Evolutionary conservation across 2,113 vertebrate species (phyloP).

Genomic region (Pygoscelis adeliae): DNA sequence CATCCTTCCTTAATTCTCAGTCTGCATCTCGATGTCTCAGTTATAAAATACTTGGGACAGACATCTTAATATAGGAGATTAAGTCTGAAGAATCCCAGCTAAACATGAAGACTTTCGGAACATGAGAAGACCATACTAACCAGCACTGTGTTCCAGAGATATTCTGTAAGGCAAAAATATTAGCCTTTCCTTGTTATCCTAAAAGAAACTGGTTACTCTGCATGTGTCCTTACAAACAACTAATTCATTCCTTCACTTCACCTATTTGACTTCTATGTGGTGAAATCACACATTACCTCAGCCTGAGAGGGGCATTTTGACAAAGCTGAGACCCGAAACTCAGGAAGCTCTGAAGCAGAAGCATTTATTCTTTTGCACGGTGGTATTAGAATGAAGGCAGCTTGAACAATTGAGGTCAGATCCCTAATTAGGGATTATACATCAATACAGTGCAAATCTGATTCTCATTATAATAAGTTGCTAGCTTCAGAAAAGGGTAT

Average conservation of each 20-base stretch:
- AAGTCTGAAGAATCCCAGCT: not conserved
- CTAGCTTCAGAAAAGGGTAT: not conserved
- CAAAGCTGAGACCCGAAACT: not conserved
- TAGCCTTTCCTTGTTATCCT: not conserved
- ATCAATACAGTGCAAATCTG: not conserved
- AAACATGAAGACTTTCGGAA: not conserved
- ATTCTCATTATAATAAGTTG: not conserved
- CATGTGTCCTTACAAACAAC: not conserved
- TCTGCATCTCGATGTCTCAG: not conserved
- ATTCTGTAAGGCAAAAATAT: not conserved
- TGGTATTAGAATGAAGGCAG: not conserved
- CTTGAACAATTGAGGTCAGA: not conserved
- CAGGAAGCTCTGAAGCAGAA: not conserved
- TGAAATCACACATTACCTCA: not conserved
- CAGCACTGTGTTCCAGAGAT: not conserved
- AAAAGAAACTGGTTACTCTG: not conserved
- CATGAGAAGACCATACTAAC: not conserved
- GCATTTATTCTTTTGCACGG: not conserved
- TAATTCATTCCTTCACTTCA: not conserved
- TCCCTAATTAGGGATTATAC: not conserved
- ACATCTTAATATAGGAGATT: not conserved
- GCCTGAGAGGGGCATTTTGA: not conserved
- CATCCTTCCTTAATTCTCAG: not conserved
- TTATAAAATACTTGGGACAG: not conserved
- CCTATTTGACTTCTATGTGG: not conserved